Percentiles rank a stretch among this genome's conserved stretches.
Evolutionary conservation across 2,113 vertebrate species (phyloP).

Genomic region (Charadrius vociferus): DNA sequence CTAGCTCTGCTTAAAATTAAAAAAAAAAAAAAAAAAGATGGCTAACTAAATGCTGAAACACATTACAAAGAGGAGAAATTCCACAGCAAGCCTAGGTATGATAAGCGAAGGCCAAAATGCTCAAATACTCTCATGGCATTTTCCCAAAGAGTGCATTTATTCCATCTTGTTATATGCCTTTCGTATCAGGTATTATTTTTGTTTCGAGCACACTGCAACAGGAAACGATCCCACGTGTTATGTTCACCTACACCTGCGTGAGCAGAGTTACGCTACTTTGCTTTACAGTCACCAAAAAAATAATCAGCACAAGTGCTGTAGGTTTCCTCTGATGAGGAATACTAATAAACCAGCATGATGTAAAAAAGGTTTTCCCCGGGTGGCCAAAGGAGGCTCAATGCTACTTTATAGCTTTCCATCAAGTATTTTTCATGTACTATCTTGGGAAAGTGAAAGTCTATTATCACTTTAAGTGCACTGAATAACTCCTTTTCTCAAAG

Average conservation of each 20-base stretch:
- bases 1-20: not conserved
- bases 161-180: no score
- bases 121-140: not conserved
- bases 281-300: no score
- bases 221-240: not conserved
- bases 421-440: not conserved
- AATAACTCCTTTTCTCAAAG: not conserved
- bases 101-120: not conserved
- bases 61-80: not conserved
- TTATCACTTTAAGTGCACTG: not conserved
- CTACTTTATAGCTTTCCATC: not conserved
- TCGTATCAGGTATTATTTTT: not conserved
- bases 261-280: not conserved
- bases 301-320: no score
- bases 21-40: not conserved
- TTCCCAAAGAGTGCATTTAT: not conserved
- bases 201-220: not conserved
- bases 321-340: not conserved
- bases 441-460: not conserved
- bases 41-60: not conserved
- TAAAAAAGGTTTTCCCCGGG: not conserved
- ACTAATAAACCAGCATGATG: not conserved
- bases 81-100: not conserved
- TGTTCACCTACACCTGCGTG: accelerated
- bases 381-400: not conserved